Percentiles rank a stretch among this genome's conserved stretches.
These are phyloP conservation scores for Torymus auratus DNA, from an alignment of 2,888 invertebrate species.

Conservation along the genomic window DNA sequence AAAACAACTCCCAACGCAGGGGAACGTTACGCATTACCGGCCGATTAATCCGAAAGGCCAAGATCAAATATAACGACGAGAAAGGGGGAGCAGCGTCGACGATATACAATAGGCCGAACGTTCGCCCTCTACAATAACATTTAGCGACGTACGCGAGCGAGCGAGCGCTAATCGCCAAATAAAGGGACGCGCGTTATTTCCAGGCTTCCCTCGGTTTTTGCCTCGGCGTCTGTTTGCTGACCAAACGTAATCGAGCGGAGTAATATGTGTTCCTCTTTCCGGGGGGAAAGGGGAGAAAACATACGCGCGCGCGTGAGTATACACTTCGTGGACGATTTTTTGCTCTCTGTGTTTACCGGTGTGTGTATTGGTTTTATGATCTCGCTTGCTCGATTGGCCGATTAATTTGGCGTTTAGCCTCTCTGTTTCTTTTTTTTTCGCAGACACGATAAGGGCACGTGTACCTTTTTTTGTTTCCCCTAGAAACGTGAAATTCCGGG, in stretches of 20 bases:
- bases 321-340: too few species aligned
- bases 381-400: too few species aligned
- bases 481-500: too few species aligned
- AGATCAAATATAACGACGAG: conserved; percentile 21
- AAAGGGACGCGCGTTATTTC: conserved; percentile 18
- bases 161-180: conserved; percentile 34
- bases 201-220: neutral
- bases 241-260: conserved; percentile 27
- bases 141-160: neutral
- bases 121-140: conserved; percentile 16
- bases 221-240: conserved; percentile 15
- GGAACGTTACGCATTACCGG: neutral
- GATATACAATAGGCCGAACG: neutral
- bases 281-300: too few species aligned
- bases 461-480: too few species aligned
- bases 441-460: too few species aligned
- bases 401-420: too few species aligned
- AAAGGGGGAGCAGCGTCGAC: too few species aligned
- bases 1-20: conserved; percentile 1
- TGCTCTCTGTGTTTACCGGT: too few species aligned
- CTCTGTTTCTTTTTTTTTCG: too few species aligned
- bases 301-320: too few species aligned
- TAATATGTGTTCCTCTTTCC: conserved; percentile 12
- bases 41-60: conserved; percentile 33
- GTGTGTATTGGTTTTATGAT: too few species aligned